phyloP scores from a whole-genome alignment of 2,888 invertebrate genomes.

The Ormyrus pomaceus region DNA sequence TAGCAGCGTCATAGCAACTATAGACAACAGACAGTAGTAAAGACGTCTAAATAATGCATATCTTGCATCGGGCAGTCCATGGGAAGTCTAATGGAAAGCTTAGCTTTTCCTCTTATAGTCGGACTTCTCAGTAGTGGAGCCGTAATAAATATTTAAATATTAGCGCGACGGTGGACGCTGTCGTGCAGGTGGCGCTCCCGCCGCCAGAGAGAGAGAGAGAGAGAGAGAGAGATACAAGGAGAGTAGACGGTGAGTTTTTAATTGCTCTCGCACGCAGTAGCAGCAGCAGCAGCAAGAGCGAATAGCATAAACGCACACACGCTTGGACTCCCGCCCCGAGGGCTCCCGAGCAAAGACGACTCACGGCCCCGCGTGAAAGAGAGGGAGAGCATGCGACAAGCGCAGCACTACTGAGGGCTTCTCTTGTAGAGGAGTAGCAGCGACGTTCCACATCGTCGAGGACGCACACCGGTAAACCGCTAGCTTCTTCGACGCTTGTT shows the following conservation, averaged over 20 bases:
- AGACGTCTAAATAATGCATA: not conserved
- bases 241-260: no score
- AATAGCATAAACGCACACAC: not conserved
- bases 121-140: not conserved
- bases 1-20: no score
- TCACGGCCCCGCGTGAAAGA: not conserved
- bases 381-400: constrained; percentile 43
- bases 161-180: not conserved
- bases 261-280: no score
- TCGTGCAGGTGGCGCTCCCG: not conserved
- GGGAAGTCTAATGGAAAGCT: not conserved
- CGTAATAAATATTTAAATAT: constrained; percentile 35
- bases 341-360: not conserved
- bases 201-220: not conserved
- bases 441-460: constrained; percentile 11
- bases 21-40: not conserved
- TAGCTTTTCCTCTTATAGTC: not conserved
- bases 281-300: not conserved
- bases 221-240: not conserved
- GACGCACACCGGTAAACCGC: not conserved
- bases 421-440: no score
- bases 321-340: not conserved
- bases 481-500: no score
- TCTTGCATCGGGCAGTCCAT: not conserved
- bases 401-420: constrained; percentile 16